phyloP scores from a whole-genome alignment of 2,113 vertebrate genomes.

The Mola mola region DNA sequence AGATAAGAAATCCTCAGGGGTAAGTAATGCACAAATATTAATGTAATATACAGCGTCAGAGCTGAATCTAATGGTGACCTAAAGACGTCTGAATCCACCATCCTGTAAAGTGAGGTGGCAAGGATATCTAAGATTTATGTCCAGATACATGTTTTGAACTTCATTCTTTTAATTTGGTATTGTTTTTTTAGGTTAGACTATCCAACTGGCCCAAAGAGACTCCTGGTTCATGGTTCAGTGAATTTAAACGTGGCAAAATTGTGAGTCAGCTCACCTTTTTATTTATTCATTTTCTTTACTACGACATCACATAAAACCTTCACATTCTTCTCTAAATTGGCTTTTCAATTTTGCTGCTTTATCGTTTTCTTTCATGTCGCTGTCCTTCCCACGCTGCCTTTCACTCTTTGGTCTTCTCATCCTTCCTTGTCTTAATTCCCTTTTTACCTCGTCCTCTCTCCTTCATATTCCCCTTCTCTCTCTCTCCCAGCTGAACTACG shows the following conservation, averaged over 20 bases:
- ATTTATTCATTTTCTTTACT: constrained; percentile 16
- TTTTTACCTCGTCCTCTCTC: neutral
- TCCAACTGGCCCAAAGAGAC: constrained; percentile 98
- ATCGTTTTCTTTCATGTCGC: neutral
- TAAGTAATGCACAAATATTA: constrained; percentile 76
- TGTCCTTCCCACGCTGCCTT: neutral
- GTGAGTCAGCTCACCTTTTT: constrained; percentile 81
- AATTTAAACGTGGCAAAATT: constrained; percentile 98
- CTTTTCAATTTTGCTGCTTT: constrained; percentile 30
- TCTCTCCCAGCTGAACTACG: constrained; percentile 87
- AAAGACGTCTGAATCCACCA: neutral
- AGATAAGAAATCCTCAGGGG: constrained; percentile 95
- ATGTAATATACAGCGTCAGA: neutral
- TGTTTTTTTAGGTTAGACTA: constrained; percentile 86
- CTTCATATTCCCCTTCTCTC: neutral
- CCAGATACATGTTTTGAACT: neutral
- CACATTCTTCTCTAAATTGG: constrained; percentile 1
- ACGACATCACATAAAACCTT: neutral
- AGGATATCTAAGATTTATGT: neutral
- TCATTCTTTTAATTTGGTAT: neutral
- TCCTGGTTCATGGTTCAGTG: constrained; percentile 97
- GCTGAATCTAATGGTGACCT: neutral
- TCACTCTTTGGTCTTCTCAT: neutral
- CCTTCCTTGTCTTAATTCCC: neutral
- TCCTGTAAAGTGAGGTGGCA: neutral